Evolutionary conservation across 2,888 invertebrate genomes (phyloP), one percentile per base, ranked within the genome.

Genomic region (Athrips mouffetella): DNA sequence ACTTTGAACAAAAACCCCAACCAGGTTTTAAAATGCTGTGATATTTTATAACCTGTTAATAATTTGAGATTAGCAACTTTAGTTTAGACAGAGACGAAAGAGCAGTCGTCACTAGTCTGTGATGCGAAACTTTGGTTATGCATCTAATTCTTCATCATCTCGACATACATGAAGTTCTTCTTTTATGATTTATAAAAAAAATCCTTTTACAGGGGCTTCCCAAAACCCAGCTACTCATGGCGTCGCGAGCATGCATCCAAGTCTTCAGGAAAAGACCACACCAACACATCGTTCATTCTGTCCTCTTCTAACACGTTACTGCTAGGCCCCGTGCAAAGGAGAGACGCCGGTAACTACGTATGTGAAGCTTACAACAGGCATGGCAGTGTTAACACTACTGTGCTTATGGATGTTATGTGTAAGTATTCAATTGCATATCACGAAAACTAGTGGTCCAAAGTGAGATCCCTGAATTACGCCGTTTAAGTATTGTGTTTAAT

Each of bases 391-490:
- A 91, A 90, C 42, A 91, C 92, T 8, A 90, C 91, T 15, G 92
- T 94, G 3, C 87, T 89, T 57, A 89, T 97, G 61, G 93, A 96
- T 77, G 96, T 97, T 31, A 91, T 93, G 83, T 97, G 97, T 97
- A 85, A 94, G 94, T 91, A 35, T 7, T n/a, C 6, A n/a, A 13
- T 31, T 13, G 11, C 4, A 3, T 30, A 31, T 31, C 1, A 15
- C 6, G 15, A 2, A 13, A 31, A 31, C 11, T 2, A 11, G 11
- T 31, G 31, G 4, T 6, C 1, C 31, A 15, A 31, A 15, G 4
- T 15, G 11, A 6, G 5, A 5, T n/a, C 31, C 31, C 13, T 31
- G 7, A 31, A 15, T 11, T 6, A 31, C 31, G 15, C 31, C 11
- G n/a, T n/a, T n/a, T n/a, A n/a, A n/a, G n/a, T n/a, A n/a, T n/a